A percentile compares a stretch with the other conserved stretches of the same genome.
Evolutionary conservation across 2,888 invertebrate species (phyloP).

Genomic region (Sesia apiformis): DNA sequence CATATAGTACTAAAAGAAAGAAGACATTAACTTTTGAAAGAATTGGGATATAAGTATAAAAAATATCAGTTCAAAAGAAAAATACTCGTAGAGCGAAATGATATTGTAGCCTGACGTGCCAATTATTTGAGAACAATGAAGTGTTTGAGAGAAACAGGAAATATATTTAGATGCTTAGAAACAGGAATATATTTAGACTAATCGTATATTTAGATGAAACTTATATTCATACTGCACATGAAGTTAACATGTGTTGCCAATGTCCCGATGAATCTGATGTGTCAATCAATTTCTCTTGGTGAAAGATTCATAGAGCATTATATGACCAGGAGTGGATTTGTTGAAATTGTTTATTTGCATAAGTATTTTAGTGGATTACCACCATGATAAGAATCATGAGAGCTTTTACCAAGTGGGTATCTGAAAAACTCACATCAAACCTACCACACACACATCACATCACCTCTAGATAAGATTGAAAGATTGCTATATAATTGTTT

Average conservation of each 20-base stretch:
- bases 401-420: neutral
- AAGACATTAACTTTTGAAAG: neutral
- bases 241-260: neutral
- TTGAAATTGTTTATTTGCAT: neutral
- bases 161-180: too few relatives aligned
- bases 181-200: too few relatives aligned
- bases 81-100: neutral
- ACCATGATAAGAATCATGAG: neutral
- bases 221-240: neutral
- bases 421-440: neutral
- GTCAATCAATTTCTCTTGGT: neutral
- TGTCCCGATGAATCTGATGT: neutral
- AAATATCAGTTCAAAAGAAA: neutral
- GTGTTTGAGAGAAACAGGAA: neutral
- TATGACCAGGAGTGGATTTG: neutral
- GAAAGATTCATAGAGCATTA: neutral
- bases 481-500: too few relatives aligned
- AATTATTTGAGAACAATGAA: neutral
- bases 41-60: neutral
- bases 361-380: neutral
- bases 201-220: neutral
- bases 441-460: too few relatives aligned
- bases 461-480: neutral
- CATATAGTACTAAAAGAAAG: neutral
- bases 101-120: neutral